These are phyloP conservation scores for Druceiella hillmani DNA, from an alignment of 2,888 invertebrate species.

Conservation along the genomic window DNA sequence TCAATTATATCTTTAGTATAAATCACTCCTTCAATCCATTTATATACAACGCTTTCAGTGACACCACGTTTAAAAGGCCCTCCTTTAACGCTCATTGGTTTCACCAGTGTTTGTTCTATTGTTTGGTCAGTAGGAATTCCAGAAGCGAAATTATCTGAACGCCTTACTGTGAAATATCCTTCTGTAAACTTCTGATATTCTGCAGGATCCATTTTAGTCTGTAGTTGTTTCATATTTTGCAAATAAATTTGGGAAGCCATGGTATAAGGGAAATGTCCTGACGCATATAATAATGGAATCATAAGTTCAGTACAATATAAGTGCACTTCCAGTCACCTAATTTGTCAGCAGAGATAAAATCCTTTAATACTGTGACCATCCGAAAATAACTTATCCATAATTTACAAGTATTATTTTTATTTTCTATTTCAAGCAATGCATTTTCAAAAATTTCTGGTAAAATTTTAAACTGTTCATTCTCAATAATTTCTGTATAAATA, in stretches of 20 bases:
- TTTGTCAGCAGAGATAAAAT: too few relatives aligned
- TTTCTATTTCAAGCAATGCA: too few relatives aligned
- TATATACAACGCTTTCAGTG: constrained; percentile 19
- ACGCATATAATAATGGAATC: too few relatives aligned
- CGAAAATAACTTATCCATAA: too few relatives aligned
- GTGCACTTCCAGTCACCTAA: too few relatives aligned
- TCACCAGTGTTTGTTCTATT: constrained; percentile 24
- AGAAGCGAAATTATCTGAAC: constrained; percentile 20
- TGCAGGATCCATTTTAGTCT: constrained; percentile 13
- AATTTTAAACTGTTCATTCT: constrained; percentile 4
- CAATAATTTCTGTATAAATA: constrained; percentile 14
- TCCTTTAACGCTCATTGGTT: constrained; percentile 20
- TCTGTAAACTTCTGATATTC: constrained; percentile 17
- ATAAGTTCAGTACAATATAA: too few relatives aligned
- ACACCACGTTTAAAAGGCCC: constrained; percentile 18
- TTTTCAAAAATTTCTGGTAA: too few relatives aligned
- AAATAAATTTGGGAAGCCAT: constrained; percentile 19
- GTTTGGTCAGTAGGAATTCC: constrained; percentile 22
- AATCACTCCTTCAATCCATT: constrained; percentile 18
- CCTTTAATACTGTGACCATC: too few relatives aligned
- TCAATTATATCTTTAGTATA: constrained; percentile 21
- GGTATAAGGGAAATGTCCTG: constrained; percentile 19
- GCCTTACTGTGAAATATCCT: constrained; percentile 16
- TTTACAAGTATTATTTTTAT: too few relatives aligned
- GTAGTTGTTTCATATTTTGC: constrained; percentile 19